Conservation (phyloP, 2,113 vertebrate genomes). For the Tylochromis polylepis region DNA sequence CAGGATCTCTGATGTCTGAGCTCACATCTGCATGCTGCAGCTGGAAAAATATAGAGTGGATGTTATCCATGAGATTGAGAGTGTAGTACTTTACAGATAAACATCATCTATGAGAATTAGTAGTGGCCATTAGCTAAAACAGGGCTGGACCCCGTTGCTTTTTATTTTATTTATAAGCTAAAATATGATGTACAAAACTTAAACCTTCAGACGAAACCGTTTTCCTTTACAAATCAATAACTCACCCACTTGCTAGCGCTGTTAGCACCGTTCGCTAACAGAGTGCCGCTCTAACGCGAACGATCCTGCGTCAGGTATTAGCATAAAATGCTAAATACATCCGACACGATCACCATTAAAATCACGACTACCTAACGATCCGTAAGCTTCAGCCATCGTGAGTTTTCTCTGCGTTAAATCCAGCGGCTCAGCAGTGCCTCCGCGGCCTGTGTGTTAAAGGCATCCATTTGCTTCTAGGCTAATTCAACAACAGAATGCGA, state of each 20-base stretch:
- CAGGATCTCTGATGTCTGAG: neutral
- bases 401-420: neutral
- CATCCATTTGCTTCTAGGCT: conserved; percentile 58
- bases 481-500: conserved; percentile 46
- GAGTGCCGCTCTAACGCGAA: neutral
- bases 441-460: conserved; percentile 42
- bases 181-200: neutral
- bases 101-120: neutral
- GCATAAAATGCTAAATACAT: neutral
- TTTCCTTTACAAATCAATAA: neutral
- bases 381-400: accelerated
- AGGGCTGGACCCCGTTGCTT: neutral
- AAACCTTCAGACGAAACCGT: neutral
- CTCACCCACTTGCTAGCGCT: neutral
- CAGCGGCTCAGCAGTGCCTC: neutral
- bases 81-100: neutral
- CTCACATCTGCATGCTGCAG: conserved; percentile 50
- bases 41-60: neutral
- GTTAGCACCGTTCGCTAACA: conserved; percentile 40
- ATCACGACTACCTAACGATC: too few relatives aligned
- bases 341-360: neutral
- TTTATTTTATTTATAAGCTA: neutral
- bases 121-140: neutral
- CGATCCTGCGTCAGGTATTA: neutral
- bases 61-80: neutral